Percentiles rank a stretch among this genome's conserved stretches.
Conservation (phyloP, 2,797 vertebrate species). For the Ptychadena robeensis region DNA sequence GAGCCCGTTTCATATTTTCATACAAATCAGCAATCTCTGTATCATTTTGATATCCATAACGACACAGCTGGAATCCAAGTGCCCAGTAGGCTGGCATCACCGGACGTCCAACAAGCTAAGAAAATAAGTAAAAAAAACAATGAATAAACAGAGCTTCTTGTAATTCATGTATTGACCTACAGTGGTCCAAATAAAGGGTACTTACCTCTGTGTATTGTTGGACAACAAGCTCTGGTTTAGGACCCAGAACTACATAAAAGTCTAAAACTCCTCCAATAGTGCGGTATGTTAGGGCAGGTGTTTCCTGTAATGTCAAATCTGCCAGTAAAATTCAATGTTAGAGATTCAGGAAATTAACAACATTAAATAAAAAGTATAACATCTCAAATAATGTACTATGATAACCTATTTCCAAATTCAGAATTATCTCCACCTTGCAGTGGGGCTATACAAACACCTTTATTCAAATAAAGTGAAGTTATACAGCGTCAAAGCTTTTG, state of each 20-base stretch:
- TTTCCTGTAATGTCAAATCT: slow-evolving; percentile 91
- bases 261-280: slow-evolving; percentile 91
- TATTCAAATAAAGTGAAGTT: no score
- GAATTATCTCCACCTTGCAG: no score
- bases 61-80: slow-evolving; percentile 93
- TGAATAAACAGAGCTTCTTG: neutral
- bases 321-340: slow-evolving; percentile 23
- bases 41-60: slow-evolving; percentile 88
- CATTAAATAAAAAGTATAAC: no score
- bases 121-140: neutral
- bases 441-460: no score
- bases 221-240: slow-evolving; percentile 85
- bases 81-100: slow-evolving; percentile 94
- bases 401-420: no score
- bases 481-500: no score
- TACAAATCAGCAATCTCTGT: slow-evolving; percentile 80
- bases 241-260: slow-evolving; percentile 91
- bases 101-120: slow-evolving; percentile 88
- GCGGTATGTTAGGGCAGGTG: slow-evolving; percentile 88
- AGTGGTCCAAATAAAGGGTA: neutral
- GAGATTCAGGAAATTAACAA: no score
- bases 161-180: neutral
- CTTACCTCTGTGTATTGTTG: slow-evolving; percentile 87
- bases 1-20: slow-evolving; percentile 75
- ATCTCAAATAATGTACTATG: no score